Conservation (phyloP, 2,113 vertebrate genomes). For the Hippocampus comes region DNA sequence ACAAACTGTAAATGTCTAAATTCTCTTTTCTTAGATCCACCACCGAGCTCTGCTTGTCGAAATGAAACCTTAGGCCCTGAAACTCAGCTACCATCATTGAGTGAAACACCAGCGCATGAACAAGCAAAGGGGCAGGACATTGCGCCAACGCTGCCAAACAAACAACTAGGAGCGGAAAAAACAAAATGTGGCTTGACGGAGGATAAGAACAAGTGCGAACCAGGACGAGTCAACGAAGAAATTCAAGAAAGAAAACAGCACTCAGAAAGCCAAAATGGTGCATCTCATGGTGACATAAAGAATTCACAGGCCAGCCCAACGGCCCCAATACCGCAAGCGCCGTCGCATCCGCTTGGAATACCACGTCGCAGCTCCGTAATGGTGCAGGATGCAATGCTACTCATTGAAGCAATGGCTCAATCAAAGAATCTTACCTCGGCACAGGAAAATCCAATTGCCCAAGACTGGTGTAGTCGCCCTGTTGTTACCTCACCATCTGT, state of each 20-base stretch:
- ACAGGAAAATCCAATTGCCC: neutral
- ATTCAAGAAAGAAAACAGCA: constrained; percentile 31
- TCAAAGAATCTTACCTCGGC: neutral
- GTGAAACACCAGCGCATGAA: neutral
- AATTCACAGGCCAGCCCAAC: neutral
- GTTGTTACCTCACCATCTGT: neutral
- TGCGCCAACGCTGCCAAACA: neutral
- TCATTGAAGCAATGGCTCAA: constrained; percentile 3
- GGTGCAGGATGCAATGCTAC: constrained; percentile 2
- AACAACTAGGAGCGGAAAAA: neutral
- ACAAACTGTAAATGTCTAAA: neutral
- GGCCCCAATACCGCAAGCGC: neutral
- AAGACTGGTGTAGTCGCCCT: neutral
- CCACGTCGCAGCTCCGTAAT: neutral
- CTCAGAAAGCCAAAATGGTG: constrained; percentile 20
- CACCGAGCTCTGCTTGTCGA: neutral
- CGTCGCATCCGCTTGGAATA: neutral
- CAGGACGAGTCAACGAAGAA: neutral
- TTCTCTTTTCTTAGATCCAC: constrained; percentile 13
- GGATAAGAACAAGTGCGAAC: neutral
- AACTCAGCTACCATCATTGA: neutral
- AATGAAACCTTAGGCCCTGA: constrained; percentile 1
- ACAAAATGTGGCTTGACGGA: neutral
- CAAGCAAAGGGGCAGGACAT: neutral
- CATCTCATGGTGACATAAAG: neutral